Conservation (phyloP, 2,113 vertebrate species). For the Neodon shergylaensis region DNA sequence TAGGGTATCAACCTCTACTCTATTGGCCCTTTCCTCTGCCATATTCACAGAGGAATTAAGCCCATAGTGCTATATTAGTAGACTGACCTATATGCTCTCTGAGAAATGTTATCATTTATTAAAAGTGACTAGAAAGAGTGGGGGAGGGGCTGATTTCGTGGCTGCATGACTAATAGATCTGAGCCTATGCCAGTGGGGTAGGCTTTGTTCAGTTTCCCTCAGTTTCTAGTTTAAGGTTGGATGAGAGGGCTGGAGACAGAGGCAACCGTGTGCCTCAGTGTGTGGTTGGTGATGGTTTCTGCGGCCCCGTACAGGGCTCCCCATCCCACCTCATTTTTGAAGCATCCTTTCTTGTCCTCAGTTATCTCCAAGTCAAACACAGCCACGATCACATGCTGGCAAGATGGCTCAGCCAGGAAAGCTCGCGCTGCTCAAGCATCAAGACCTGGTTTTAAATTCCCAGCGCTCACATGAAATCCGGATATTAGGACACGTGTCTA, state of each 20-base stretch:
- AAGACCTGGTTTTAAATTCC: not conserved
- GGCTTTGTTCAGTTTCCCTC: not conserved
- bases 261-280: not conserved
- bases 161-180: conserved; percentile 29
- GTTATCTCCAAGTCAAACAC: conserved; percentile 43
- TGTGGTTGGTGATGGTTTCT: not conserved
- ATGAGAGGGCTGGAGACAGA: not conserved
- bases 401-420: not conserved
- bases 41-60: not conserved
- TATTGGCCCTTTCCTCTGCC: not conserved
- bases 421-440: too few relatives aligned
- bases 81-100: not conserved
- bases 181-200: not conserved
- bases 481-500: not conserved
- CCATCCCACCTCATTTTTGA: conserved; percentile 15
- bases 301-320: not conserved
- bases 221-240: not conserved
- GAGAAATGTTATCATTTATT: conserved; percentile 42
- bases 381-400: not conserved
- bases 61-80: not conserved
- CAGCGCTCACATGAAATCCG: not conserved
- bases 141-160: conserved; percentile 47
- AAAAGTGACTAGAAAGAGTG: conserved; percentile 31
- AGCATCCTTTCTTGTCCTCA: conserved; percentile 38
- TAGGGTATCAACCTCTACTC: not conserved